Percentiles rank a stretch among this genome's conserved stretches.
Conservation (phyloP, 2,797 vertebrate genomes). For the Pangasius mekongensis region DNA sequence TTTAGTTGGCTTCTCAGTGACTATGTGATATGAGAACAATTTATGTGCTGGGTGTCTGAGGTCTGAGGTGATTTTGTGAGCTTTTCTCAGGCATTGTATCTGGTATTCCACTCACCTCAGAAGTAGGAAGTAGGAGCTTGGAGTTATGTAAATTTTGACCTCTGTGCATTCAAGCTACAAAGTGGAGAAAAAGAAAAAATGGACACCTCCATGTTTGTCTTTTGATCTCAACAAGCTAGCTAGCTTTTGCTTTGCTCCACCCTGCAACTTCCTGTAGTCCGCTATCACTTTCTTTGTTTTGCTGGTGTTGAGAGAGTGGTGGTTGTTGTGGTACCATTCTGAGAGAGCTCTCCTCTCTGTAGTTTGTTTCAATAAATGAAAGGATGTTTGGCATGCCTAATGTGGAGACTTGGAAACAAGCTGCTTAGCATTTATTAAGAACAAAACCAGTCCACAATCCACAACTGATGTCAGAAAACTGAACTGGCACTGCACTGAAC, state of each 20-base stretch:
- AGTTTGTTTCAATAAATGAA: not conserved
- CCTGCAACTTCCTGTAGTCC: too few species aligned
- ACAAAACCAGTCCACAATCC: not conserved
- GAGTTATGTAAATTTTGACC: not conserved
- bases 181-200: not conserved
- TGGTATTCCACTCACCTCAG: not conserved
- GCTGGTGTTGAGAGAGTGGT: not conserved
- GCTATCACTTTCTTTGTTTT: not conserved
- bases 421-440: slow-evolving; percentile 3
- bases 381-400: not conserved
- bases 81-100: not conserved
- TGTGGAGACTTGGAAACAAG: not conserved
- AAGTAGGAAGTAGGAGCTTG: too few species aligned
- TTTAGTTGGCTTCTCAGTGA: not conserved
- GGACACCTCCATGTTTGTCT: not conserved
- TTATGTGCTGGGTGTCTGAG: not conserved
- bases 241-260: not conserved
- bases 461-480: not conserved
- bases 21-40: not conserved
- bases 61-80: not conserved
- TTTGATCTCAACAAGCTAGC: not conserved
- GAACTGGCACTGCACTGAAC: not conserved
- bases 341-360: not conserved
- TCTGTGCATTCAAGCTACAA: not conserved
- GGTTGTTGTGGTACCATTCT: not conserved